These are phyloP conservation scores for Chaetodon trifasciatus DNA, from an alignment of 2,797 vertebrate genomes.

Conservation along the genomic window DNA sequence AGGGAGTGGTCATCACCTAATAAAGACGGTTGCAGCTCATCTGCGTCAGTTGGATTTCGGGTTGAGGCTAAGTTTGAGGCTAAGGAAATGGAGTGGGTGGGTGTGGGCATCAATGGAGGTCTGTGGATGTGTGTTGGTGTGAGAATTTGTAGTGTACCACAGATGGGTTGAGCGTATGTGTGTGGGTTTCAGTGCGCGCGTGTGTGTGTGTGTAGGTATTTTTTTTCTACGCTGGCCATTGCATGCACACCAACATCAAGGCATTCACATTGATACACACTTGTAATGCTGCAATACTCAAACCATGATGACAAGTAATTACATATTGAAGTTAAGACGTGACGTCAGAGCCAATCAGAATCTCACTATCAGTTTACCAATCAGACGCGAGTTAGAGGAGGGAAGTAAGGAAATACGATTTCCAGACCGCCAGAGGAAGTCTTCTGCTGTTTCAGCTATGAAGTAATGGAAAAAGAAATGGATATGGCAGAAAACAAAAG, in stretches of 20 bases:
- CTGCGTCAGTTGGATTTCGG: conserved; percentile 60
- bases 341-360: conserved; percentile 45
- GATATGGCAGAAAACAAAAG: conserved; percentile 20
- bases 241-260: conserved; percentile 22
- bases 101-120: conserved; percentile 68
- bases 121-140: conserved; percentile 62
- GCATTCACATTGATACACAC: conserved; percentile 29
- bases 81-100: conserved; percentile 55
- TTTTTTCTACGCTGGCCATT: conserved; percentile 35
- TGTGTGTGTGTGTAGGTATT: conserved; percentile 40
- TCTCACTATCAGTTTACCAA: conserved; percentile 37
- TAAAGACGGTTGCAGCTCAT: conserved; percentile 79
- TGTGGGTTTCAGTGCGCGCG: conserved; percentile 50
- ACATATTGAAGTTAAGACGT: conserved; percentile 3
- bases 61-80: conserved; percentile 27
- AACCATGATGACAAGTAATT: neutral
- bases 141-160: conserved; percentile 64
- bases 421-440: conserved; percentile 55
- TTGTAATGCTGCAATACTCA: neutral
- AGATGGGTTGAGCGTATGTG: conserved; percentile 74
- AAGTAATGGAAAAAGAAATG: conserved; percentile 50
- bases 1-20: conserved; percentile 71
- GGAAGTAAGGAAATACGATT: conserved; percentile 62
- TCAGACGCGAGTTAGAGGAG: conserved; percentile 33
- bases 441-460: conserved; percentile 55